Evolutionary conservation across 2,113 vertebrate species (phyloP), one percentile per base, ranked within the genome.

Genomic region (Grammomys surdaster): DNA sequence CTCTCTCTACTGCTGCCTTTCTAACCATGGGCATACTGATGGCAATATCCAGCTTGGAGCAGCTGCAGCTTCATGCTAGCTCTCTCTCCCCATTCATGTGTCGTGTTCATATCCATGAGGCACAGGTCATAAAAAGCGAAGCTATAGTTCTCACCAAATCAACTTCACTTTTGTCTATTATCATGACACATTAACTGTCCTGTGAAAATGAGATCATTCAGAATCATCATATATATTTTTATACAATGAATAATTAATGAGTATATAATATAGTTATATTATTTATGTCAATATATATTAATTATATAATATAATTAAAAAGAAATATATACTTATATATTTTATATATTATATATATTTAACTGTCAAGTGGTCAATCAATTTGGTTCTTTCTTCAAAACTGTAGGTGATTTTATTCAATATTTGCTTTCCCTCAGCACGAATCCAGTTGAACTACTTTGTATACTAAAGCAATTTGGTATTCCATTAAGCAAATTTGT

Each of bases 401-500:
- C 12, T 70, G 17, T 51, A 81, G 90, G 43, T 96, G 65, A 63
- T 69, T 86, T 0, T 5, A 75, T 78, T 46, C 60, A 86, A 3
- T 40, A 7, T 80, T 93, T 90, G 58, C 51, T 88, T 93, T 94
- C 75, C 89, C 28, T 95, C 22, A 81, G 2, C 14, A 82, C 82
- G 3, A 82, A 93, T 82, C 11, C 28, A 81, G 5, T 48, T 85
- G n/a, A 88, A 22, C 14, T 72, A 22, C 58, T 86, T 72, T 81
- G 10, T 54, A 33, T 86, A 92, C 43, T 91, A 76, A 88, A 72
- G 70, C 91, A 87, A 48, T 72, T 13, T 92, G n/a, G 90, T 89
- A 88, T 81, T 33, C n/a, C 19, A 65, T 51, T 58, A 92, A 76
- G 22, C 58, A 13, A 72, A 77, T 54, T 36, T 81, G 24, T 72